Evolutionary conservation across 2,888 invertebrate genomes (phyloP).

Genomic region (Perdita meconis): DNA sequence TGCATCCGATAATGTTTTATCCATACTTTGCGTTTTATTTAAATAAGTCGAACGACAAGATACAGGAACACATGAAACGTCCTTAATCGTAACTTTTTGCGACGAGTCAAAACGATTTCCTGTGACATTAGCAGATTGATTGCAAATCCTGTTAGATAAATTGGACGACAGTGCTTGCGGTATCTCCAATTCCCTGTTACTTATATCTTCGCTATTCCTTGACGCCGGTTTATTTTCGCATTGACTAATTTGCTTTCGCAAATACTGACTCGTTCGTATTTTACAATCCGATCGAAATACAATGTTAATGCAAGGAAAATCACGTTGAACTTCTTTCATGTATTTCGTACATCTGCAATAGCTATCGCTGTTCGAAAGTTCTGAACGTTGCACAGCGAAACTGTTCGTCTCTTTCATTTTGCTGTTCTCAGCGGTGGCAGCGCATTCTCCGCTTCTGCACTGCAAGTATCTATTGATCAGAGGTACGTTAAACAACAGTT

Average conservation of each 20-base stretch:
- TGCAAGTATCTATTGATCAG: conserved; percentile 68
- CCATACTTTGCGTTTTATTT: not conserved
- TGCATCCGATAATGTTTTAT: not conserved
- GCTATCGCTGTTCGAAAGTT: not conserved
- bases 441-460: conserved; percentile 49
- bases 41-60: not conserved
- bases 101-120: not conserved
- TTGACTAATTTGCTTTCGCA: not conserved
- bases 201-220: not conserved
- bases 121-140: not conserved
- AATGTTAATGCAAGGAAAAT: conserved; percentile 46
- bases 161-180: not conserved
- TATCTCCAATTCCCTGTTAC: not conserved
- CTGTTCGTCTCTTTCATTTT: conserved; percentile 5
- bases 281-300: conserved; percentile 34
- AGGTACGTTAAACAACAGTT: conserved; percentile 51
- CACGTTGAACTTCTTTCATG: conserved; percentile 1
- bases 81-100: not conserved
- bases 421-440: conserved; percentile 1
- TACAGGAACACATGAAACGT: not conserved
- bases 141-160: not conserved
- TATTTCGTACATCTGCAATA: conserved; percentile 2
- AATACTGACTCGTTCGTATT: conserved; percentile 12
- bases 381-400: not conserved
- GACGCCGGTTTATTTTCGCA: not conserved